Percentiles rank a stretch among this genome's conserved stretches.
Conservation (phyloP, 2,888 invertebrate species). For the Atrina japonica region DNA sequence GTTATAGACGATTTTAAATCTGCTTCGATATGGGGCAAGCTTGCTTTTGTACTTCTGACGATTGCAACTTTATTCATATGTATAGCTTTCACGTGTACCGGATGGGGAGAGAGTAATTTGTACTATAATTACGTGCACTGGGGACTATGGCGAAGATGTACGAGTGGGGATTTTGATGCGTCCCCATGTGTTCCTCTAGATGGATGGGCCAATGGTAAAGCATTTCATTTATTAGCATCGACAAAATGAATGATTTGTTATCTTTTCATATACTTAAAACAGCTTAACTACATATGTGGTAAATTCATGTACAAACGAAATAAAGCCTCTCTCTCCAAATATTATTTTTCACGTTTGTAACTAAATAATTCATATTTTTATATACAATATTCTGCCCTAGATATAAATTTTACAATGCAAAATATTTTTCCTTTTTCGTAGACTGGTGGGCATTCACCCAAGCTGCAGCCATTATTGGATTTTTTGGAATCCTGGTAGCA, state of each 20-base stretch:
- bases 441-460: conserved; percentile 62
- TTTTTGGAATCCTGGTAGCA: conserved; percentile 58
- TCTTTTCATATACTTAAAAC: no score
- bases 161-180: conserved; percentile 17
- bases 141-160: conserved; percentile 53
- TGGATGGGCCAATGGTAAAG: conserved; percentile 53
- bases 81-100: conserved; percentile 54
- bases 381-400: no score
- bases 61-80: conserved; percentile 49
- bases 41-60: conserved; percentile 47
- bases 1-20: conserved; percentile 53
- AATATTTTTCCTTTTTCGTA: conserved; percentile 47
- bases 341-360: no score
- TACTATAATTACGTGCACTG: conserved; percentile 5
- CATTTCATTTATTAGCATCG: no score
- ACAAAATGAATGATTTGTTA: no score
- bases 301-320: no score
- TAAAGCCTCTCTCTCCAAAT: no score
- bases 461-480: conserved; percentile 58
- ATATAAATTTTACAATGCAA: no score
- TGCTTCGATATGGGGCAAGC: conserved; percentile 50
- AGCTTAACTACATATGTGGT: no score
- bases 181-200: conserved; percentile 37
- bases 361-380: no score
- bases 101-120: conserved; percentile 46